Base-by-base conservation (phyloP, 2,113 vertebrate genomes). In the Saguinus midas region DNA sequence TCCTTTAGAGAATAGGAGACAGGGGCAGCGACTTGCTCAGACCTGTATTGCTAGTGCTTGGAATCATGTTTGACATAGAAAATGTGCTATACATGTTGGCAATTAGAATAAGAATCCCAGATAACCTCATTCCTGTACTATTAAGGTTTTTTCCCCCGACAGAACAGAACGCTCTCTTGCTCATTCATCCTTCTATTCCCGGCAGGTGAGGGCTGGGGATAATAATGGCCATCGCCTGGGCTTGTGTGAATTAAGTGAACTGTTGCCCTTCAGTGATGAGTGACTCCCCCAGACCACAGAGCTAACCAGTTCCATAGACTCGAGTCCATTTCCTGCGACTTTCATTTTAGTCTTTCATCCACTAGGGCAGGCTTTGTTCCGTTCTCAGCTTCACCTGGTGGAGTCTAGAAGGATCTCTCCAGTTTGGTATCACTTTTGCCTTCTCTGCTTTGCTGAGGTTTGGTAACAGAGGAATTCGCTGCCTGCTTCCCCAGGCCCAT, bases 311-410 rank as follows among this genome's bases (percentile, higher is more conserved):
- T 90, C 68, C n/a, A 20, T 5, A 23, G 57, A 72, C 85, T 32
- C 9, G 43, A 70, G 57, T 70, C 81, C 81, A 61, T 0, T 64
- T 68, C 81, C 76, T 90, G 68, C 48, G 50, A 89, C 84, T 86
- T 90, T 93, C 61, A 55, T 37, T 93, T 80, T 29, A 17, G 50
- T 92, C 92, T 96, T 95, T 94, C 72, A 87, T 87, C 58, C 32
- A 73, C 45, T 27, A 75, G 35, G 18, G 21, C 12, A 96, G 70
- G 20, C 81, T 97, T 83, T 81, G 25, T 88, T 72, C 72, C 17
- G 23, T 55, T 61, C 78, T n/a, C 43, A 93, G 45, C 76, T 27
- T 78, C 32, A 45, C 37, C 73, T 72, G 93, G 55, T 79, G 23
- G 88, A 78, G 40, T 75, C 87, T 89, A 66, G 48, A 91, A 93